Evolutionary conservation across 2,113 vertebrate genomes (phyloP).

Genomic region (Tringa solitaria): DNA sequence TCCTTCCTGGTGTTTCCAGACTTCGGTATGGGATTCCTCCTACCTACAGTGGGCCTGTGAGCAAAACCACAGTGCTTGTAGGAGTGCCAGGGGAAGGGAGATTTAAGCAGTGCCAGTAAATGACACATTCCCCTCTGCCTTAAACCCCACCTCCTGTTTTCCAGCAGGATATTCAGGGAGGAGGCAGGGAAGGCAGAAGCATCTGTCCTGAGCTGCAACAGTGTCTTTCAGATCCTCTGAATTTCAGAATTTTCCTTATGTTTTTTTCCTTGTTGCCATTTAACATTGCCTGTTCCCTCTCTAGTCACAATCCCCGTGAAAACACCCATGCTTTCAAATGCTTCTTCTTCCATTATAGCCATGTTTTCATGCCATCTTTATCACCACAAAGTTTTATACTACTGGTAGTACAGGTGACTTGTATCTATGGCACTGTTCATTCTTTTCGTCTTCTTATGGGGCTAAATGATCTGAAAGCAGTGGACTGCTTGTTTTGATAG

Average conservation of each 20-base stretch:
- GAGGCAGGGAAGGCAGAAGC: not conserved
- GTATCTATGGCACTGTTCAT: not conserved
- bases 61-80: not conserved
- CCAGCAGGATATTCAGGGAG: not conserved
- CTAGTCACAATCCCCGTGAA: not conserved
- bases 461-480: not conserved
- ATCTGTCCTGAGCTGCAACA: not conserved
- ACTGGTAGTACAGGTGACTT: not conserved
- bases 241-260: not conserved
- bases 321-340: not conserved
- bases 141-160: constrained; percentile 4
- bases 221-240: not conserved
- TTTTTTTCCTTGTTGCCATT: not conserved
- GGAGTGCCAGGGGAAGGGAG: not conserved
- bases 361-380: not conserved
- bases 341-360: not conserved
- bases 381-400: not conserved
- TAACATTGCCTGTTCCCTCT: not conserved
- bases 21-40: not conserved
- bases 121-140: not conserved
- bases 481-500: not conserved
- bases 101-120: not conserved
- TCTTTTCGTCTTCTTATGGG: not conserved
- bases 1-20: not conserved
- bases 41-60: not conserved